Evolutionary conservation across 1,140 invertebrate genomes (phyloP), one percentile per base, ranked within the genome.

Genomic region (Drosophila malerkotliana): DNA sequence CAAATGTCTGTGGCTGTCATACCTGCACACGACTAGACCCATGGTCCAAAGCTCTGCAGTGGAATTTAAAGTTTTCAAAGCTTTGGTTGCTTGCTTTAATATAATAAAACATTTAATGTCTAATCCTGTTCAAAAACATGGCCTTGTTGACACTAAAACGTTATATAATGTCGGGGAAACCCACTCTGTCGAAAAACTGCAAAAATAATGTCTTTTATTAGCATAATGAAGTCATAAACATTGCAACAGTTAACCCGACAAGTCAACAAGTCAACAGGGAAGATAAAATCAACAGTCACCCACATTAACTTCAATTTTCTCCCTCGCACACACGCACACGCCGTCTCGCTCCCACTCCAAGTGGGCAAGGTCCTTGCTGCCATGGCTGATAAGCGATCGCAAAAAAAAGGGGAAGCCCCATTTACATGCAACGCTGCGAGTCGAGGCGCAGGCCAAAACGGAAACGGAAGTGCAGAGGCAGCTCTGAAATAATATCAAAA

Each of bases 221-320:
- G 82, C 82, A 88, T 80, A 85, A 88, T 85, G 82, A 85, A 87
- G 82, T 79, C 78, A 82, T 87, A 85, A 85, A 87, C 82, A 85
- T 72, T 82, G 81, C 83, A 64, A 68, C 71, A 82, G 78, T 85
- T 76, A 82, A 78, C 82, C 75, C 83, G 59, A 48, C 73, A 81
- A 87, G 81, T 85, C 81, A 85, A 88, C 82, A 87, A 85, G 82
- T 85, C 82, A 85, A 80, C 82, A 82, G 73, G 78, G 78, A 54
- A 87, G 82, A 85, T 85, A 80, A 79, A 87, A 85, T 85, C 82
- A 82, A 61, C 78, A 85, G 74, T 88, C 79, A 71, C 59, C 81
- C 81, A 77, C 81, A 77, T 84, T 77, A 80, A 66, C 54, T 75
- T 45, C 39, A 52, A 49, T 53, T 52, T 41, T 47, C 44, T 60